A percentile compares a stretch with the other conserved stretches of the same genome.
Evolutionary conservation across 2,797 vertebrate species (phyloP).

Genomic region (Xenentodon cancila): DNA sequence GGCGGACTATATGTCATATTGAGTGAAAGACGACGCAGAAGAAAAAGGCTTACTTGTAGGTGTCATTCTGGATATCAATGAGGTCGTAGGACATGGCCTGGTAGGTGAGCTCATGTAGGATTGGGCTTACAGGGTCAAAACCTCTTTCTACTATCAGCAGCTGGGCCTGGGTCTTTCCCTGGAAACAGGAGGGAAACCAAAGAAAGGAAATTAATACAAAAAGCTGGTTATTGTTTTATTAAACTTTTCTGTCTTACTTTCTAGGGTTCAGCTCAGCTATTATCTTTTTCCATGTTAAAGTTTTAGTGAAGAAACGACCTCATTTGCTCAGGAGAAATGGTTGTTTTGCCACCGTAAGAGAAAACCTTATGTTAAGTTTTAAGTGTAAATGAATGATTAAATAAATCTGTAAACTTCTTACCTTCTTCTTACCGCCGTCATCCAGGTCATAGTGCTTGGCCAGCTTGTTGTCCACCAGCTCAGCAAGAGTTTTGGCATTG

Average conservation of each 20-base stretch:
- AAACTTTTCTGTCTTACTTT: too few relatives aligned
- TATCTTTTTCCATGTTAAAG: not conserved
- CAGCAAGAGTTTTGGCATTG: conserved; percentile 88
- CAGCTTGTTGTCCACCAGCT: conserved; percentile 91
- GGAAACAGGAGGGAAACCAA: not conserved
- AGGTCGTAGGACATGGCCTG: conserved; percentile 98
- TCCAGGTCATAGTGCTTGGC: conserved; percentile 88
- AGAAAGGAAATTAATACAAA: not conserved
- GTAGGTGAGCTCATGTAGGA: conserved; percentile 97
- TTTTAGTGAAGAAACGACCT: conserved; percentile 1
- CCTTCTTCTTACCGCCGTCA: conserved; percentile 90
- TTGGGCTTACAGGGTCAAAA: conserved; percentile 94
- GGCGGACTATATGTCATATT: not conserved
- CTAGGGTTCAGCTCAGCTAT: not conserved
- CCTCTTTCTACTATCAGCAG: conserved; percentile 94
- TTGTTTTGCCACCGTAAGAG: not conserved
- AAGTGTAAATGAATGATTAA: not conserved
- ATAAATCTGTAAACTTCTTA: conserved; percentile 58
- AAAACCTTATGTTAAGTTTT: not conserved
- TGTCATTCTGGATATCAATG: conserved; percentile 89
- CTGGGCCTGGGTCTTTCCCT: conserved; percentile 96
- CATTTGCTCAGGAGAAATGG: not conserved
- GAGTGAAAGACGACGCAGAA: not conserved
- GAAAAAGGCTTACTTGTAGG: conserved; percentile 85
- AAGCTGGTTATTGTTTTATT: too few relatives aligned